A percentile compares a stretch with the other conserved stretches of the same genome.
phyloP scores from a whole-genome alignment of 2,888 invertebrate species.

The Scaptomyza polygonia region DNA sequence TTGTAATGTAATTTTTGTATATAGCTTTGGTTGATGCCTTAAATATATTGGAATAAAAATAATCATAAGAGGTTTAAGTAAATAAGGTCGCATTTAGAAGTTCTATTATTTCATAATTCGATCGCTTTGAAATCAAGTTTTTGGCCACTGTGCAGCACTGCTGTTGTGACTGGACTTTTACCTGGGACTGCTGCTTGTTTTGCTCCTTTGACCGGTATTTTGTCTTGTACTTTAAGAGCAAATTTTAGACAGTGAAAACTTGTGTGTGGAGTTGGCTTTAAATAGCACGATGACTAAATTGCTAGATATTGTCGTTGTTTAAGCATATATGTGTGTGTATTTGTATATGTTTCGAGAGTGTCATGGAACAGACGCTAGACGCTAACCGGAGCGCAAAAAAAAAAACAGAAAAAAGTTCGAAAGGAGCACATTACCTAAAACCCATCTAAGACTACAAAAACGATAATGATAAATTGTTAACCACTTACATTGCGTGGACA shows the following conservation, averaged over 20 bases:
- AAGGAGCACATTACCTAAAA: constrained; percentile 64
- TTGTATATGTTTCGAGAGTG: constrained; percentile 21
- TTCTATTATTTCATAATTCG: constrained; percentile 1
- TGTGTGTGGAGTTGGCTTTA: constrained; percentile 47
- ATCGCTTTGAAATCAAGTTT: constrained; percentile 30
- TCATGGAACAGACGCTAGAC: constrained; percentile 64
- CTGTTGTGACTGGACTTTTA: constrained; percentile 64
- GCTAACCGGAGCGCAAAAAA: constrained; percentile 66
- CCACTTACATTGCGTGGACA: constrained; percentile 96
- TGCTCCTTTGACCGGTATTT: constrained; percentile 52
- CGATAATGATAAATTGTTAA: constrained; percentile 23
- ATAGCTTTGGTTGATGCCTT: too few relatives aligned
- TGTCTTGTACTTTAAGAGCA: constrained; percentile 64
- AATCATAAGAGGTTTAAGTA: not conserved
- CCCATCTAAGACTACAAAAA: constrained; percentile 58
- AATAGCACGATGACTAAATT: constrained; percentile 67
- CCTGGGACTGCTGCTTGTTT: constrained; percentile 52
- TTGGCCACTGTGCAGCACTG: constrained; percentile 40
- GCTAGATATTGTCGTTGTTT: constrained; percentile 55
- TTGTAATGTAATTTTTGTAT: too few relatives aligned
- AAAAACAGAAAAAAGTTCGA: constrained; percentile 53
- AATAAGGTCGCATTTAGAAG: not conserved
- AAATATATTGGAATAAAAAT: not conserved
- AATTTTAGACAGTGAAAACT: constrained; percentile 66
- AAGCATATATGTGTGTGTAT: constrained; percentile 39